A percentile compares a stretch with the other conserved stretches of the same genome.
Conservation (phyloP, 2,888 invertebrate genomes). For the Troides aeacus region DNA sequence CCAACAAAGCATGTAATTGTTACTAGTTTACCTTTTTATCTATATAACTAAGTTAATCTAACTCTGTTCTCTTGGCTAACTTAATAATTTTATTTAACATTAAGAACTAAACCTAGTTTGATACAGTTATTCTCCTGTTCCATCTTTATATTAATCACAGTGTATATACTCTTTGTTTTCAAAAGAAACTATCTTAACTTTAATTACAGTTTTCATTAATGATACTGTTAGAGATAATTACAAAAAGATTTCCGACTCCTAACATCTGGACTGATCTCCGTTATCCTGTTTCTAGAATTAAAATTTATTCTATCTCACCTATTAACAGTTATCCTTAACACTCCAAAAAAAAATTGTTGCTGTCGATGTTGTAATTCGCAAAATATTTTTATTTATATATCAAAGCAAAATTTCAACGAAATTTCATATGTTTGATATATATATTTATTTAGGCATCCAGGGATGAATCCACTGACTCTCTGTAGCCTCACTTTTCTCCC, state of each 20-base stretch:
- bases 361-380: background rate
- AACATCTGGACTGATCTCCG: constrained; percentile 8
- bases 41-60: background rate
- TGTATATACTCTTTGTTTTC: background rate
- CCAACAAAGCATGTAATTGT: background rate
- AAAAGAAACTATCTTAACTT: background rate
- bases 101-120: too few species aligned
- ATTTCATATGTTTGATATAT: too few species aligned
- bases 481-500: too few species aligned
- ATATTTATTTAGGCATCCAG: too few species aligned
- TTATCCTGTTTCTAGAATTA: constrained; percentile 5
- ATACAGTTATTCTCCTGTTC: background rate
- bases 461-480: too few species aligned
- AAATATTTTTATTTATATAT: background rate
- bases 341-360: background rate
- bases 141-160: background rate
- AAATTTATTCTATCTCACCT: constrained; percentile 1
- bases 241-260: background rate
- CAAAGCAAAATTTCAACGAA: too few species aligned
- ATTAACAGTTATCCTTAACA: constrained; percentile 5
- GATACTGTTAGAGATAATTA: constrained; percentile 5
- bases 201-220: constrained; percentile 15
- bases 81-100: background rate
- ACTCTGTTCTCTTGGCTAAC: background rate
- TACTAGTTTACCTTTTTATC: background rate